Conservation (phyloP, 2,113 vertebrate genomes). For the Epinephelus moara region DNA sequence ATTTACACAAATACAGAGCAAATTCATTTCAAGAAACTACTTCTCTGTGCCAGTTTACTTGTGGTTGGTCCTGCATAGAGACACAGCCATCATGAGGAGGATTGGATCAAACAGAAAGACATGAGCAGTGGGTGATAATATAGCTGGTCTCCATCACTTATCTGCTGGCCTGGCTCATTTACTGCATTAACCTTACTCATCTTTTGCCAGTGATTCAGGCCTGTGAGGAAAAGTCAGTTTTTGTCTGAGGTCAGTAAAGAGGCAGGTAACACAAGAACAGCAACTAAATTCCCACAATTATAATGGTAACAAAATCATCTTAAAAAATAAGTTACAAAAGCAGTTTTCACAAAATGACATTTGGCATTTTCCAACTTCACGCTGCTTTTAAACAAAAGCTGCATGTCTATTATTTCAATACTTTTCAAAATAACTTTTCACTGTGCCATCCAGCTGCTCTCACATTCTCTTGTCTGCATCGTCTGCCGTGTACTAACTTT, state of each 20-base stretch:
- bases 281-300: background rate
- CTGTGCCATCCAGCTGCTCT: background rate
- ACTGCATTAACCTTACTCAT: background rate
- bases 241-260: background rate
- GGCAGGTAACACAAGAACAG: background rate
- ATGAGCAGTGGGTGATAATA: background rate
- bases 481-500: background rate
- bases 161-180: slow-evolving; percentile 1
- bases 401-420: background rate
- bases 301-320: background rate
- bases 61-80: background rate
- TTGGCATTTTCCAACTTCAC: background rate
- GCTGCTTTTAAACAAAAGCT: background rate
- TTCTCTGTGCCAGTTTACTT: background rate
- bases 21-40: background rate
- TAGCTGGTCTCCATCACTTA: background rate
- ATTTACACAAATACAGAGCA: background rate
- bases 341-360: background rate
- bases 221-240: slow-evolving; percentile 18
- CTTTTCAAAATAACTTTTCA: background rate
- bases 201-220: background rate
- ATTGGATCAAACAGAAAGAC: background rate
- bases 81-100: background rate
- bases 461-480: background rate
- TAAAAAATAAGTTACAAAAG: background rate